phyloP scores from a whole-genome alignment of 2,113 vertebrate genomes.

The Ctenodactylus gundi region DNA sequence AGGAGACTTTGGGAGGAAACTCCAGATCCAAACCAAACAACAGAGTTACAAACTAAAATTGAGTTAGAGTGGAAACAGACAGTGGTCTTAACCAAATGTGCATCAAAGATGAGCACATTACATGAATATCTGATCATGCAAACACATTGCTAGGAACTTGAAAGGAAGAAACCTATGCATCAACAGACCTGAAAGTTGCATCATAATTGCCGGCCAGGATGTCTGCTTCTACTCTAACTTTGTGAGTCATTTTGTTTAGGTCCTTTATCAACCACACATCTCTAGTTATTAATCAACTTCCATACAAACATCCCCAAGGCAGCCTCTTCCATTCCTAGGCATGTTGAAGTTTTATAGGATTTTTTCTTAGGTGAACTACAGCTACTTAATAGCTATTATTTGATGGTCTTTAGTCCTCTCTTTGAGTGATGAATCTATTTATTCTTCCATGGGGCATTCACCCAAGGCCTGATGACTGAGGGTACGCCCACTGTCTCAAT shows the following conservation, averaged over 20 bases:
- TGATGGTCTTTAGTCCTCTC: neutral
- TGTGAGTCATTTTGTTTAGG: neutral
- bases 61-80: neutral
- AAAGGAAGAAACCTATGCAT: neutral
- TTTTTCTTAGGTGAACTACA: neutral
- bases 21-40: too few relatives aligned
- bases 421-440: neutral
- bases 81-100: neutral
- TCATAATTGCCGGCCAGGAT: too few relatives aligned
- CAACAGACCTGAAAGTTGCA: neutral
- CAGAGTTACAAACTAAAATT: neutral
- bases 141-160: neutral
- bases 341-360: neutral
- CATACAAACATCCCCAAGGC: neutral
- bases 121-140: fast-evolving
- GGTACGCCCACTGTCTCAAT: neutral
- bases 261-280: neutral
- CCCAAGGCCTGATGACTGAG: neutral
- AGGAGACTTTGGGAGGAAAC: too few relatives aligned
- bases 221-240: too few relatives aligned
- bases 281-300: neutral
- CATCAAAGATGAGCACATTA: neutral
- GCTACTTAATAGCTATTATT: neutral
- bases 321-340: neutral
- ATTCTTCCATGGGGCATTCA: neutral